Conservation (phyloP, 1,140 invertebrate species). For the Bactericera cockerelli region DNA sequence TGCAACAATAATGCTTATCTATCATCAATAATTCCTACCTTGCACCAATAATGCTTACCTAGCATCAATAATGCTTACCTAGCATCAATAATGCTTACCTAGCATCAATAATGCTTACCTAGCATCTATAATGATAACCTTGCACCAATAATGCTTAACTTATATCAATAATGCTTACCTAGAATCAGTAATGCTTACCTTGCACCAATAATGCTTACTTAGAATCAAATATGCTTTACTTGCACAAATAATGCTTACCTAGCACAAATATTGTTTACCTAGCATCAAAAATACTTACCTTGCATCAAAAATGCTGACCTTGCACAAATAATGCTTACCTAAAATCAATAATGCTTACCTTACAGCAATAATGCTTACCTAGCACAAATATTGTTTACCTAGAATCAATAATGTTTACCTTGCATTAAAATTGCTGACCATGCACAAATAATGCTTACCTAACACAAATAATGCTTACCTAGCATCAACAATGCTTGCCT, state of each 20-base stretch:
- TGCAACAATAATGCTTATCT: too few species aligned
- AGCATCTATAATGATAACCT: too few species aligned
- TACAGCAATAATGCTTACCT: too few species aligned
- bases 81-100: background rate
- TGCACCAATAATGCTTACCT: too few species aligned
- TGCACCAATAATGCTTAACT: background rate
- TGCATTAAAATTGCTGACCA: too few species aligned
- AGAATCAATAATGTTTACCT: too few species aligned
- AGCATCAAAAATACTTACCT: background rate
- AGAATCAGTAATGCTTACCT: slow-evolving; percentile 55
- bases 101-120: background rate
- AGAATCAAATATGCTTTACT: background rate
- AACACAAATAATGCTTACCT: background rate
- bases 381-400: too few species aligned
- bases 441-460: background rate
- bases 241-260: slow-evolving; percentile 38
- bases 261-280: slow-evolving; percentile 62
- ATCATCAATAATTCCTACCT: too few species aligned
- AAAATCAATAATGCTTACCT: slow-evolving; percentile 39
- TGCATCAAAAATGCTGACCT: too few species aligned
- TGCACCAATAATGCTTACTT: too few species aligned
- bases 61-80: too few species aligned
- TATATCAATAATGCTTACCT: slow-evolving; percentile 38
- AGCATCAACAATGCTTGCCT: too few species aligned
- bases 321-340: slow-evolving; percentile 44